Base-by-base conservation (phyloP, 1,140 invertebrate species). In the Drosophila teissieri region DNA sequence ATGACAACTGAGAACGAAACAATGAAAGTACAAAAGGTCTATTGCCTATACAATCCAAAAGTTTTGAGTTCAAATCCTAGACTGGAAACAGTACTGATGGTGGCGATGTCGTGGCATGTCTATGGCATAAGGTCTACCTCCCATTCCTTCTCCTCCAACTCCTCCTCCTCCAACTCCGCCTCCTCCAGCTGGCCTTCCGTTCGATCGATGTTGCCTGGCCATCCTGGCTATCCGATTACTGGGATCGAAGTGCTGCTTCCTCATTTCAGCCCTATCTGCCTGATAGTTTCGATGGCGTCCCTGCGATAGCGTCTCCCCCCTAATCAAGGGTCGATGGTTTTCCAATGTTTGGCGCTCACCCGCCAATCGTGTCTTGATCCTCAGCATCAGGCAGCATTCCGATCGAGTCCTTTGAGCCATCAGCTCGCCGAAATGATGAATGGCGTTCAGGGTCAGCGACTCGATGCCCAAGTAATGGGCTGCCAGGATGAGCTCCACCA, bases 401-500 rank as follows among this genome's bases (percentile, higher is more conserved):
- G 19, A 49, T 2, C 7, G 12, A 2, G 70, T 48, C 24, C 48
- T 57, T 3, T 65, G 48, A 1, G 46, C 37, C 19, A 76, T 56
- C 2, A 72, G 36, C 12, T 76, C 53, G 0, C 15, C 14, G 1
- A 79, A 57, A 37, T 76, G 69, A 0, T 58, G 15, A 15, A 24
- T 24, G 10, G 72, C 58, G 7, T 68, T 42, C 19, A 39, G 51
- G 12, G 64, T 31, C n/a, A 76, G 39, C 0, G 57, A 22, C 37
- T 76, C 48, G 14, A 84, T 24, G 19, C 53, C 80, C 42, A 84
- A 7, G 3, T 36, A 55, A 0, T 72, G 44, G 14, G 80, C 54
- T 0, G 76, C 76, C 53, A 83, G 40, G 4, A 73, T 48, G 17
- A 75, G 48, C 12, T 75, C 52, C 24, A 84, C 37, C 39, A 84